A percentile compares a stretch with the other conserved stretches of the same genome.
Conservation (phyloP, 2,888 invertebrate genomes). For the Pollenia labialis region DNA sequence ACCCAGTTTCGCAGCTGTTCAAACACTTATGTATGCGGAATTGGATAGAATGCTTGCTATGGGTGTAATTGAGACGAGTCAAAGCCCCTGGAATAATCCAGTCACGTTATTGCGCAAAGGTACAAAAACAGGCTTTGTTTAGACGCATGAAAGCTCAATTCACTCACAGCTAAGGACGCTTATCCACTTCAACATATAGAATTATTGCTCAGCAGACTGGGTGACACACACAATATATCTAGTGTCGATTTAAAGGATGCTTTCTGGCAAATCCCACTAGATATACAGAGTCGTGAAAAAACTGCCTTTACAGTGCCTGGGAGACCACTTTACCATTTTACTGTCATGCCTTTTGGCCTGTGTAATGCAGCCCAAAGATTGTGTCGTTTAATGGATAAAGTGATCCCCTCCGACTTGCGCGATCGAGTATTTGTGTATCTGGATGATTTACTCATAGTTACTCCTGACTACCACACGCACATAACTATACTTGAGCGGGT, state of each 20-base stretch:
- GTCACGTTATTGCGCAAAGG: neutral
- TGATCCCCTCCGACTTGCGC: too few relatives aligned
- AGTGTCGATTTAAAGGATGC: conserved; percentile 27
- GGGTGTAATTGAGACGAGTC: neutral
- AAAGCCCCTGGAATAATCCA: neutral
- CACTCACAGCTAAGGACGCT: neutral
- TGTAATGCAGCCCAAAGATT: too few relatives aligned
- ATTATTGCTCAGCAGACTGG: conserved; percentile 16
- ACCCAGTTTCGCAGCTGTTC: too few relatives aligned
- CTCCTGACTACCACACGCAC: too few relatives aligned
- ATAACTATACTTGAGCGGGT: too few relatives aligned
- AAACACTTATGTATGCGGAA: neutral
- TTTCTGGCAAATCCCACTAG: conserved; percentile 32
- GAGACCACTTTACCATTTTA: too few relatives aligned
- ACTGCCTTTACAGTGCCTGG: too few relatives aligned
- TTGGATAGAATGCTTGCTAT: conserved; percentile 7
- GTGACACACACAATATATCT: conserved; percentile 18
- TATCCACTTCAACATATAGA: conserved; percentile 38
- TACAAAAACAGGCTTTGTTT: neutral
- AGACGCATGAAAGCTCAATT: neutral
- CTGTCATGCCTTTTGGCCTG: too few relatives aligned
- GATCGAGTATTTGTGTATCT: too few relatives aligned
- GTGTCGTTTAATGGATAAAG: too few relatives aligned
- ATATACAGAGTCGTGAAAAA: neutral
- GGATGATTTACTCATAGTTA: too few relatives aligned